Base-by-base conservation (phyloP, 2,888 invertebrate species). In the Tenthredo livida region DNA sequence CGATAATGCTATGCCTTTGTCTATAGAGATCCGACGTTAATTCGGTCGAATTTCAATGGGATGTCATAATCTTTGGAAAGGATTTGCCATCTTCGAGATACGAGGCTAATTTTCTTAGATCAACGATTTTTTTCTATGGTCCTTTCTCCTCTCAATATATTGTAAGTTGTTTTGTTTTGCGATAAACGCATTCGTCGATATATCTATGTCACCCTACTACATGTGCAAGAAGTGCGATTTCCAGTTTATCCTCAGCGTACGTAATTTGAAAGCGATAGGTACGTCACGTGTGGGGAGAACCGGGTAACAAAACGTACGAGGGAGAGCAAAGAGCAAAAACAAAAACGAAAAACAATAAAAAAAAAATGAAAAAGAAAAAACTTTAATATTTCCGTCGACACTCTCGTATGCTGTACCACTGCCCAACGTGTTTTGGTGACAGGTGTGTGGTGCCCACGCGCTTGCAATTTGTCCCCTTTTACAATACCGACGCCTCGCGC, bases 401-500 rank as follows among this genome's bases (percentile, higher is more conserved):
- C 77, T 77, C 77, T 77, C 77, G 50, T 73, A 40, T 73, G 40
- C 72, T 73, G 7, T 73, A 21, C 72, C 43, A n/a, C 43, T 43
- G 72, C 25, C 72, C 77, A 77, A 29, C 77, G 33, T 50, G 77
- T 77, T 77, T 77, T 54, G 77, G 77, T 54, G 77, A 77, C 77
- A 77, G 77, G 50, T 77, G 77, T 54, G 77, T 54, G 43, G 40
- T 73, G 72, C 43, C 72, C 72, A 73, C 77, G 54, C 77, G 77
- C 33, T 77, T 9, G 54, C 54, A 77, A 77, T 77, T 77, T 77
- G 77, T 77, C 77, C 54, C 43, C 72, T 73, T 43, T 73, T 43
- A 73, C 72, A 73, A 73, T 73, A 73, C 72, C 40, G 72, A 73
- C 33, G 67, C 67, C 61, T 85, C 75, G 84, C 70, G 54, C 73